These are phyloP conservation scores for Drosophila limbata DNA, from an alignment of 2,888 invertebrate species.

Conservation along the genomic window DNA sequence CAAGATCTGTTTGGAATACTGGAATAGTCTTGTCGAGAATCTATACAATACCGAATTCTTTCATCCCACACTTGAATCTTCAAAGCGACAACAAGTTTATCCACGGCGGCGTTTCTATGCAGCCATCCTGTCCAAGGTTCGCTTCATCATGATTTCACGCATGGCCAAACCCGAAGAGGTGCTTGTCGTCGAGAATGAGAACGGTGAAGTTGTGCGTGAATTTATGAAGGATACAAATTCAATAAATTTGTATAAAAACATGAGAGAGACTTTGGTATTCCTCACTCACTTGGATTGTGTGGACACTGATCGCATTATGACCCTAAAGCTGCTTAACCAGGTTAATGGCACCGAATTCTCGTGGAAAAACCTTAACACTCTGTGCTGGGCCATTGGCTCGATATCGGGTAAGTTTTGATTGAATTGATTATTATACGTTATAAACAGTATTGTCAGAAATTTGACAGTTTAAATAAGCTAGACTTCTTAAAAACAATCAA, in stretches of 20 bases:
- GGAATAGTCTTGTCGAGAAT: conserved; percentile 97
- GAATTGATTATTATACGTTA: neutral
- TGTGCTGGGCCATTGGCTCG: conserved; percentile 99
- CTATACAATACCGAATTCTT: conserved; percentile 95
- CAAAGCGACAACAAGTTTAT: conserved; percentile 82
- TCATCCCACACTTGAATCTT: conserved; percentile 82
- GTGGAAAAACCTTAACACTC: conserved; percentile 99
- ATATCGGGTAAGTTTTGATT: conserved; percentile 91
- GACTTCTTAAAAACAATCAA: too few species aligned
- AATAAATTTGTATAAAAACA: conserved; percentile 99
- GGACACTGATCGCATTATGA: conserved; percentile 99
- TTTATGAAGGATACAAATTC: conserved; percentile 99
- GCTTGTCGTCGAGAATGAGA: conserved; percentile 99
- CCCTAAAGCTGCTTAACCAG: conserved; percentile 98
- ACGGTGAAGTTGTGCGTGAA: conserved; percentile 99
- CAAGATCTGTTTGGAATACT: conserved; percentile 99
- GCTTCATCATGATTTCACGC: conserved; percentile 99
- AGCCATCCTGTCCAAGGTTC: conserved; percentile 93
- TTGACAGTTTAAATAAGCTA: neutral
- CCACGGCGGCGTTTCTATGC: conserved; percentile 91
- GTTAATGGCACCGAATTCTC: conserved; percentile 99
- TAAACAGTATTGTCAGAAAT: neutral
- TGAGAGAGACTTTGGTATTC: conserved; percentile 99
- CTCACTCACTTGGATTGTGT: conserved; percentile 99
- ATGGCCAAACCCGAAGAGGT: conserved; percentile 99